phyloP scores from a whole-genome alignment of 2,113 vertebrate genomes.

The Sceloporus tristichus region DNA sequence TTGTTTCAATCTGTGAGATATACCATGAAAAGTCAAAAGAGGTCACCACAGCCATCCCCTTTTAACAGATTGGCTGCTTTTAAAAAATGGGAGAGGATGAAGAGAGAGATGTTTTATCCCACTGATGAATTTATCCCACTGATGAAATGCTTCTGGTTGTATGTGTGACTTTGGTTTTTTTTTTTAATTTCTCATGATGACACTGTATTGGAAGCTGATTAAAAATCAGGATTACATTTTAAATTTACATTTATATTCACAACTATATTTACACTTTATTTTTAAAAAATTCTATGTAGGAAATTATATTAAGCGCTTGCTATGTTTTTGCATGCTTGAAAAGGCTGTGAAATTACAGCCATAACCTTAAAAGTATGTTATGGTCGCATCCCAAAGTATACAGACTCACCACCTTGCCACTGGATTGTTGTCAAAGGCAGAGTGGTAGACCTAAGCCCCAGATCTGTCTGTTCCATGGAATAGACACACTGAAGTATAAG shows the following conservation, averaged over 20 bases:
- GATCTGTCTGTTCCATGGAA: background rate
- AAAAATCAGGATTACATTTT: background rate
- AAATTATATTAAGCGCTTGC: background rate
- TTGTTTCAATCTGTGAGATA: background rate
- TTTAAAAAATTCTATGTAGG: background rate
- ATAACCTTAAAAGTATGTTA: no score
- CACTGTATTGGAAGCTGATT: background rate
- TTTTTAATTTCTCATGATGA: background rate
- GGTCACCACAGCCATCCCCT: conserved; percentile 11
- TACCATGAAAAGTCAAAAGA: conserved; percentile 5
- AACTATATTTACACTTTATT: background rate
- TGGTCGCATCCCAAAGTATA: background rate
- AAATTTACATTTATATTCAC: conserved; percentile 4
- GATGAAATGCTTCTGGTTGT: background rate
- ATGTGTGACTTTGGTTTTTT: background rate
- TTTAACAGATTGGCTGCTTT: background rate
- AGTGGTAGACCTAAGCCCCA: background rate
- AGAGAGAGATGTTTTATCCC: background rate
- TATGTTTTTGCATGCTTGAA: background rate
- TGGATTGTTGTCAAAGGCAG: background rate
- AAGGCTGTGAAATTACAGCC: background rate
- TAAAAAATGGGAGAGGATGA: background rate
- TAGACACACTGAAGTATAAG: background rate
- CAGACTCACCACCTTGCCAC: background rate
- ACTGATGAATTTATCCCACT: background rate